Percentiles rank a stretch among this genome's conserved stretches.
These are phyloP conservation scores for Setipinna tenuifilis DNA, from an alignment of 2,797 vertebrate species.

Conservation along the genomic window DNA sequence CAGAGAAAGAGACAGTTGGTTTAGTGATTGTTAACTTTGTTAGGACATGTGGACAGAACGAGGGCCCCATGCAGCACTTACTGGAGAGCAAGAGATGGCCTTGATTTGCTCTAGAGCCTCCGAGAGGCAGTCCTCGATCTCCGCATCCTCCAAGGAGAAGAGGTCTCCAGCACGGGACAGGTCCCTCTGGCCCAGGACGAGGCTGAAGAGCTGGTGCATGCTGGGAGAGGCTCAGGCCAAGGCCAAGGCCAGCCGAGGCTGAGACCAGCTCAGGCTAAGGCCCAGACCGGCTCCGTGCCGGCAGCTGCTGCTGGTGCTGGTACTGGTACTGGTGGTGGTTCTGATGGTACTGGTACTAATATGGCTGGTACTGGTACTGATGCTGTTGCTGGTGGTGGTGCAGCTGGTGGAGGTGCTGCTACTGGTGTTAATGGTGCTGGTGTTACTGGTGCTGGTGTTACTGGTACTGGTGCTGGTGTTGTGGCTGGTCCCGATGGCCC, in stretches of 20 bases:
- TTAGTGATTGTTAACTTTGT: no score
- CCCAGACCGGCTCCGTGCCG: slow-evolving; percentile 36
- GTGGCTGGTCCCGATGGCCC: background rate
- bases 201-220: slow-evolving; percentile 93
- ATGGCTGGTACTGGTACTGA: slow-evolving; percentile 59
- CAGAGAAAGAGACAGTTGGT: no score
- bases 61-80: slow-evolving; percentile 68
- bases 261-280: background rate
- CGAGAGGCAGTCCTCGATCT: slow-evolving; percentile 89
- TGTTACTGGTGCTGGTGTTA: slow-evolving; percentile 7
- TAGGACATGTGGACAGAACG: background rate
- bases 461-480: no score
- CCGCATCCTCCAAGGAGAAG: slow-evolving; percentile 90
- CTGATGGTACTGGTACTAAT: no score
- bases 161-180: slow-evolving; percentile 93
- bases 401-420: no score
- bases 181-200: slow-evolving; percentile 91
- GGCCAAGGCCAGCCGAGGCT: slow-evolving; percentile 7
- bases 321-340: no score
- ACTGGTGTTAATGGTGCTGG: slow-evolving; percentile 5
- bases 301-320: slow-evolving; percentile 57
- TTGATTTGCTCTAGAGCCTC: slow-evolving; percentile 94
- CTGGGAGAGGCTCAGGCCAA: slow-evolving; percentile 38
- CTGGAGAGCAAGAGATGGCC: slow-evolving; percentile 88
- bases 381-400: no score